phyloP scores from a whole-genome alignment of 2,113 vertebrate species.

The Symphodus melops region DNA sequence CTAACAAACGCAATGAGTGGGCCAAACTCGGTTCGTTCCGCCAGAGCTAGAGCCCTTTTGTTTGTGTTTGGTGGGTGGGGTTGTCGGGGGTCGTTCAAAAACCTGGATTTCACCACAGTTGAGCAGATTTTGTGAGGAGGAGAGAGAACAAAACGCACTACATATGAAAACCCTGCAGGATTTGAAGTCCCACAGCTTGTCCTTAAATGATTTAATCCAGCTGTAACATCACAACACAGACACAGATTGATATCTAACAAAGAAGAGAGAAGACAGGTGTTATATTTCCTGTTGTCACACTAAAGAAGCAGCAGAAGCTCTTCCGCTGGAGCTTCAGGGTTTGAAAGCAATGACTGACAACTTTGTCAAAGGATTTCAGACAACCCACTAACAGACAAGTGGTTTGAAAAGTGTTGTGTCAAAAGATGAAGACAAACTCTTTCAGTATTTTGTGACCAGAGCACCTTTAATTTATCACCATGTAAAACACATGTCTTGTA shows the following conservation, averaged over 20 bases:
- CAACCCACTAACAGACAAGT: neutral
- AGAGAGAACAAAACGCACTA: constrained; percentile 27
- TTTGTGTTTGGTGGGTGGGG: constrained; percentile 65
- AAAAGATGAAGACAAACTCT: neutral
- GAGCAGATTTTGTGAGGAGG: constrained; percentile 2
- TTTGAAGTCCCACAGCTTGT: constrained; percentile 32
- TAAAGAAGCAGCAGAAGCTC: constrained; percentile 4
- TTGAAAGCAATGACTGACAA: neutral
- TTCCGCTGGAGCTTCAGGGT: neutral
- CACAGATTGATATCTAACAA: constrained; percentile 22
- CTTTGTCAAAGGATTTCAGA: neutral
- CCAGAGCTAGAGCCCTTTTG: constrained; percentile 66
- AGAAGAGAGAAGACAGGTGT: constrained; percentile 20
- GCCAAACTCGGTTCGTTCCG: constrained; percentile 71
- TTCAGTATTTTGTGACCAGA: no score
- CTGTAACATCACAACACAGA: constrained; percentile 28
- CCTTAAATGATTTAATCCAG: constrained; percentile 46
- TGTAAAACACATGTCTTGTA: no score
- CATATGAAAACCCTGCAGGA: constrained; percentile 32
- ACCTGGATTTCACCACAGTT: constrained; percentile 41
- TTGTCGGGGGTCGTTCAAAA: constrained; percentile 41
- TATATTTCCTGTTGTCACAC: constrained; percentile 19
- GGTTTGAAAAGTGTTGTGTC: neutral
- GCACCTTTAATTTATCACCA: no score
- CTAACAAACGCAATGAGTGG: constrained; percentile 72